A percentile compares a stretch with the other conserved stretches of the same genome.
Conservation (phyloP, 1,140 invertebrate species). For the Drosophila chauvacae region DNA sequence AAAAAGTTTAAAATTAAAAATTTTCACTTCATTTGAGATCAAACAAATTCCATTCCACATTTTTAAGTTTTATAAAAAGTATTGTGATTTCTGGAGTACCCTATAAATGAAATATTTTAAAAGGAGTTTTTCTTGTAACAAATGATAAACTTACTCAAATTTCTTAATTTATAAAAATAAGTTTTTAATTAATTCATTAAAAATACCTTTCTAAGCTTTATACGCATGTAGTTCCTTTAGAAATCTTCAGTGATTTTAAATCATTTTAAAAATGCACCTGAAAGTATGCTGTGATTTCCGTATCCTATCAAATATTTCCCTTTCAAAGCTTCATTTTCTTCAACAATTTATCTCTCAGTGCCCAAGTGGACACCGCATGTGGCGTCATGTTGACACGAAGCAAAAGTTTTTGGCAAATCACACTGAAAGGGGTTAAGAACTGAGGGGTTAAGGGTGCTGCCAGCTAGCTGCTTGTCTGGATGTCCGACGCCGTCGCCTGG, state of each 20-base stretch:
- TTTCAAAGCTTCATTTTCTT: too few relatives aligned
- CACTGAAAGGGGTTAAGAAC: constrained; percentile 13
- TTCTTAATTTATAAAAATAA: too few relatives aligned
- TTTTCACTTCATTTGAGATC: neutral
- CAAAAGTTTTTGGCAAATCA: constrained; percentile 47
- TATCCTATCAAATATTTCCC: neutral
- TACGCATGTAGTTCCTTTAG: neutral
- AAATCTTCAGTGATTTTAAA: neutral
- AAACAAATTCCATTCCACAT: too few relatives aligned
- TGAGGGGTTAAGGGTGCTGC: constrained; percentile 13
- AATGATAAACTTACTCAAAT: too few relatives aligned
- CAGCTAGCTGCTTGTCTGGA: neutral
- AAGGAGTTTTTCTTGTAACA: too few relatives aligned
- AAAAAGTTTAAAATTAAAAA: neutral
- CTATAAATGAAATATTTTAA: too few relatives aligned
- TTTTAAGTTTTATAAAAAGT: too few relatives aligned
- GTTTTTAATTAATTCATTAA: too few relatives aligned
- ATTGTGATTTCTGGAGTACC: too few relatives aligned
- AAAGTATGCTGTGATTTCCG: neutral
- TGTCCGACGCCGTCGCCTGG: constrained; percentile 3
- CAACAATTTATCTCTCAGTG: constrained; percentile 1
- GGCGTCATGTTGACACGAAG: constrained; percentile 45
- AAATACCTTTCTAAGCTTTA: too few relatives aligned
- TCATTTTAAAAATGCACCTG: neutral
- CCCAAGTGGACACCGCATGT: constrained; percentile 18